These are phyloP conservation scores for Piprites chloris DNA, from an alignment of 2,113 vertebrate genomes.

Conservation along the genomic window DNA sequence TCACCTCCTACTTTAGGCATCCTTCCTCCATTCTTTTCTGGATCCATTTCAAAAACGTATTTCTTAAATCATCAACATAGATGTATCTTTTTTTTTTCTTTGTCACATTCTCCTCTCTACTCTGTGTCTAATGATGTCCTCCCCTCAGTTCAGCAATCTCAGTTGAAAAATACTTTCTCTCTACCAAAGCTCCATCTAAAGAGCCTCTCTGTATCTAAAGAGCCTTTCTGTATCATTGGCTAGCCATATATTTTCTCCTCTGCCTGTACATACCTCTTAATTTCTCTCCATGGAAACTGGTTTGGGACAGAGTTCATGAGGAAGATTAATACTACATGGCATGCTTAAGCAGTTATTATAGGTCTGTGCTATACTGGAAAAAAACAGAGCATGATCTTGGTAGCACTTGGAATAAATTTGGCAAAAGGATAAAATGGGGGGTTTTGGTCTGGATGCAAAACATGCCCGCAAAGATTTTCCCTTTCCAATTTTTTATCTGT, in stretches of 20 bases:
- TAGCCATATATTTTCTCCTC: conserved; percentile 41
- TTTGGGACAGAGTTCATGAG: conserved; percentile 17
- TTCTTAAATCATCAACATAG: not conserved
- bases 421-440: not conserved
- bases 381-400: not conserved
- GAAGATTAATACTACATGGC: conserved; percentile 42
- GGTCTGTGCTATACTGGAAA: not conserved
- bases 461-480: not conserved
- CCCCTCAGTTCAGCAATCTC: not conserved
- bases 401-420: not conserved
- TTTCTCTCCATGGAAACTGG: conserved; percentile 55
- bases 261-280: conserved; percentile 42
- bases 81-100: not conserved
- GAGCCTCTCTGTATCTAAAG: not conserved
- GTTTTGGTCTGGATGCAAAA: not conserved
- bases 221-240: conserved; percentile 28
- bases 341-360: conserved; percentile 34
- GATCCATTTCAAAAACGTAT: not conserved
- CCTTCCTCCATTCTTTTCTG: not conserved
- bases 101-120: not conserved
- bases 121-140: not conserved
- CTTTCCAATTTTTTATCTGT: not conserved
- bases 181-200: not conserved
- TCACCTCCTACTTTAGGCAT: not conserved
- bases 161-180: conserved; percentile 9